These are phyloP conservation scores for Ptyas mucosa DNA, from an alignment of 2,113 vertebrate genomes.

Conservation along the genomic window DNA sequence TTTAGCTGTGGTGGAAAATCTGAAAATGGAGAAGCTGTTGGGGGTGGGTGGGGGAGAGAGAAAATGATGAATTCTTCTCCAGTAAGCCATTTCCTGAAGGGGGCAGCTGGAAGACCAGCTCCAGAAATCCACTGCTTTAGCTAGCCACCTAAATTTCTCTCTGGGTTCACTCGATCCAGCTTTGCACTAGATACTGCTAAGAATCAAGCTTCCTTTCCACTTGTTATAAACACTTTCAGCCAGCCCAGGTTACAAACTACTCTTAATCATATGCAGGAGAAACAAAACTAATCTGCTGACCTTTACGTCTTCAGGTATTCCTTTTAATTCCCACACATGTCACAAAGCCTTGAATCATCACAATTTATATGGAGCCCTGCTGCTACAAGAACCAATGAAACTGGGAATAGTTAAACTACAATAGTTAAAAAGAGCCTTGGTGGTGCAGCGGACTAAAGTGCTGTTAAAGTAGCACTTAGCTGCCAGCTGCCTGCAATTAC, in stretches of 20 bases:
- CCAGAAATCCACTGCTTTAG: background rate
- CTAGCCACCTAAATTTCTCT: background rate
- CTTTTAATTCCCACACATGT: background rate
- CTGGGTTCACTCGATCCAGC: background rate
- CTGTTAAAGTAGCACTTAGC: no score
- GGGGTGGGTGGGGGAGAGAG: background rate
- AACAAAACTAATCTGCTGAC: background rate
- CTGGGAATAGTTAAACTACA: background rate
- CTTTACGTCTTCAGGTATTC: background rate
- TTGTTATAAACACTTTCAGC: background rate
- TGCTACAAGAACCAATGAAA: background rate
- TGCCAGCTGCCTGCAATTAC: no score
- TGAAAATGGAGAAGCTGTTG: background rate
- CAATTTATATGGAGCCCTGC: background rate
- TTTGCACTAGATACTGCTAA: background rate
- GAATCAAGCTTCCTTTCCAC: background rate
- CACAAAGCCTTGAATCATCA: background rate
- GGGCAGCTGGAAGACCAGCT: background rate
- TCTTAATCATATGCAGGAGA: background rate
- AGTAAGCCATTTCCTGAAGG: background rate
- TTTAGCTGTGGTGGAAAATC: background rate
- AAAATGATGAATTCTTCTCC: background rate
- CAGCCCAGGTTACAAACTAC: background rate
- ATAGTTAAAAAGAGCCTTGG: no score
- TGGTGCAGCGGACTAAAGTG: no score